Base-by-base conservation (phyloP, 2,113 vertebrate genomes). In the Glaucidium brasilianum region DNA sequence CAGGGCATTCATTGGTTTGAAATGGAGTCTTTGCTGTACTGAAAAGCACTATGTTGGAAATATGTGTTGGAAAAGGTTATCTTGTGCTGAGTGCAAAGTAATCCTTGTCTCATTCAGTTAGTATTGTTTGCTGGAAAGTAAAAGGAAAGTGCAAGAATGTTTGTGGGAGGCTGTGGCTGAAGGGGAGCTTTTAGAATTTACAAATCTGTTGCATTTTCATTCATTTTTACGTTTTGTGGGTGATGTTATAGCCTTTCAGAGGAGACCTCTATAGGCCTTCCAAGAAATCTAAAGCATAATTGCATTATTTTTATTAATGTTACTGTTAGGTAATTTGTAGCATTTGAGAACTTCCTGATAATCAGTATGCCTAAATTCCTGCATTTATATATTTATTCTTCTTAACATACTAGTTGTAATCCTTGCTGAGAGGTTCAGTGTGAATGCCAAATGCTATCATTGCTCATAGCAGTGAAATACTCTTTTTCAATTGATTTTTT, bases 1-100 rank as follows among this genome's bases (percentile, higher is more conserved):
- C 56, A 84, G 82, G 80, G 62, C 83, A 69, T 94, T 95, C 52
- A 63, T 79, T 96, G 92, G 37, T 74, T 94, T 49, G 47, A 81
- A 92, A n/a, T 86, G 75, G 35, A n/a, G 41, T 72, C 94, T 92
- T 89, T 69, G 60, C 80, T 92, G 62, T 89, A 50, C 43, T 86
- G 75, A 66, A 85, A 85, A 96, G 80, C 60, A 78, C 25, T 84
- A 15, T 50, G 34, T 21, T 37, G n/a, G 39, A 73, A 95, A 76
- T 71, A 49, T 2, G 34, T 74, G 50, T 52, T 77, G 64, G 49
- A 75, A 87, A 85, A 96, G 52, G 56, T 94, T 92, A 75, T 83
- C 47, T 49, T 94, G 35, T 86, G 35, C 85, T 72, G 68, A 85
- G 74, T 39, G 64, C 64, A 81, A 63, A 59, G 25, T n/a, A 68